Conservation (phyloP, 1,140 invertebrate genomes). For the Pachyrhynchus sulphureomaculatus region DNA sequence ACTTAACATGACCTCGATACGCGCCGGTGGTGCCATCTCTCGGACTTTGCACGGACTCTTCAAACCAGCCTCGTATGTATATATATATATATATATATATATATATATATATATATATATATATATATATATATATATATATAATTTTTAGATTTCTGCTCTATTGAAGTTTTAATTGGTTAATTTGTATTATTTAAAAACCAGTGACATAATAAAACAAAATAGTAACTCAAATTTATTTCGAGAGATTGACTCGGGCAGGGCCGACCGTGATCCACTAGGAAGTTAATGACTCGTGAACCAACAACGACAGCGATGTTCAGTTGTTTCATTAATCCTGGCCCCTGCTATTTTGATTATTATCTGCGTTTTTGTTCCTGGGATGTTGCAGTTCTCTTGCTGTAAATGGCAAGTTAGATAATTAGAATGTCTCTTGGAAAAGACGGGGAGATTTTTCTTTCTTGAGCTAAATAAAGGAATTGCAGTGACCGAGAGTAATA, state of each 20-base stretch:
- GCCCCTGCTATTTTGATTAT: slow-evolving; percentile 11
- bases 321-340: slow-evolving; percentile 20
- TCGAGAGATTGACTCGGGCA: not conserved
- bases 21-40: too few species aligned
- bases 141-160: too few species aligned
- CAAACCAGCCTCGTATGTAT: too few species aligned
- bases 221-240: too few species aligned
- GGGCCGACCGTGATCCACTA: not conserved
- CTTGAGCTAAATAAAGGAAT: slow-evolving; percentile 8
- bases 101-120: too few species aligned
- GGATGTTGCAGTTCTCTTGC: not conserved
- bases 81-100: too few species aligned
- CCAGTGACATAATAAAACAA: too few species aligned
- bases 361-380: slow-evolving; percentile 15
- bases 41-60: too few species aligned
- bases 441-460: slow-evolving; percentile 23
- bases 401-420: slow-evolving; percentile 16
- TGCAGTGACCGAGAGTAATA: slow-evolving; percentile 16
- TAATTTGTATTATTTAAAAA: too few species aligned
- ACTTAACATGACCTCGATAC: too few species aligned
- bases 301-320: not conserved
- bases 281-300: slow-evolving; percentile 16
- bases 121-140: too few species aligned
- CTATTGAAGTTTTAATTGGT: too few species aligned
- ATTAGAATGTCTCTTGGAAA: slow-evolving; percentile 6